phyloP scores from a whole-genome alignment of 2,888 invertebrate species.

The Pimpla rufipes region DNA sequence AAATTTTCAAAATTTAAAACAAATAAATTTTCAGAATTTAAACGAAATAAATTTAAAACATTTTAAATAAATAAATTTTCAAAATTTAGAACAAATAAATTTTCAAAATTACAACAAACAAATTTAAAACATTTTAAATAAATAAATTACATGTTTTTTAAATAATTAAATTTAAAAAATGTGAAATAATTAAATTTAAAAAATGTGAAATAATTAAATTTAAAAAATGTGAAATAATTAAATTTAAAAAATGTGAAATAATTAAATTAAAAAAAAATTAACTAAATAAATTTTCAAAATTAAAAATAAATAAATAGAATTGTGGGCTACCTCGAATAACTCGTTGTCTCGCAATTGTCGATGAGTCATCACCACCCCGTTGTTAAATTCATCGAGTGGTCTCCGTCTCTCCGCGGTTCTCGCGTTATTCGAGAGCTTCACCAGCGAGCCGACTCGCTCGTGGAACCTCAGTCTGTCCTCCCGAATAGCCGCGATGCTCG shows the following conservation, averaged over 20 bases:
- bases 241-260: too few relatives aligned
- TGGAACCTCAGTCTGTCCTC: slow-evolving; percentile 93
- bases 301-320: slow-evolving; percentile 7
- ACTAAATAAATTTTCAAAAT: background rate
- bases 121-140: too few relatives aligned
- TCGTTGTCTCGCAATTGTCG: slow-evolving; percentile 95
- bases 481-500: slow-evolving; percentile 80
- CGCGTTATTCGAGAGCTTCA: slow-evolving; percentile 93
- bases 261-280: background rate
- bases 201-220: too few relatives aligned
- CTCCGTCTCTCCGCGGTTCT: slow-evolving; percentile 95
- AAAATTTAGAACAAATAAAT: background rate
- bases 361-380: slow-evolving; percentile 98
- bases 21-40: background rate
- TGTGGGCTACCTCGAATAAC: slow-evolving; percentile 90
- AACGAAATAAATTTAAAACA: too few relatives aligned
- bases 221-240: too few relatives aligned
- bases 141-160: background rate
- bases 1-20: background rate
- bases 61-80: too few relatives aligned
- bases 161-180: too few relatives aligned
- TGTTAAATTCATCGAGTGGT: slow-evolving; percentile 97
- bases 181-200: too few relatives aligned
- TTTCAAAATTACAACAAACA: too few relatives aligned
- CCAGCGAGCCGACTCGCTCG: slow-evolving; percentile 94